These are phyloP conservation scores for Trissolcus basalis DNA, from an alignment of 1,140 invertebrate genomes.

Conservation along the genomic window DNA sequence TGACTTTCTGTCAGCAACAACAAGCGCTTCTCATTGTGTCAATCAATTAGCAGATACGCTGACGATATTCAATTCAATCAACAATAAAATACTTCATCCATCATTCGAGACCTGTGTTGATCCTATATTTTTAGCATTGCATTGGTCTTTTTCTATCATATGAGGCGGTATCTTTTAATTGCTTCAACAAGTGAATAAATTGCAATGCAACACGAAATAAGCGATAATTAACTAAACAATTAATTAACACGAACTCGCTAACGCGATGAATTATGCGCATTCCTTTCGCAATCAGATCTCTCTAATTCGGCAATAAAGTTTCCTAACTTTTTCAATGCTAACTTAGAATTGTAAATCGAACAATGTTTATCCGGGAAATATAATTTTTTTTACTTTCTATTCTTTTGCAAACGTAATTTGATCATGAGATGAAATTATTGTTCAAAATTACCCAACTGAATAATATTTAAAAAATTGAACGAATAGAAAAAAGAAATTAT, in stretches of 20 bases:
- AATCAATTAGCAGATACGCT: too few species aligned
- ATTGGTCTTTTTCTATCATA: not conserved
- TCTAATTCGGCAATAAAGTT: constrained; percentile 10
- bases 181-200: not conserved
- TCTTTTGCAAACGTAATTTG: constrained; percentile 7
- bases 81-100: too few species aligned
- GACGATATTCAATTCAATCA: too few species aligned
- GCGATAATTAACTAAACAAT: not conserved
- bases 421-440: too few species aligned
- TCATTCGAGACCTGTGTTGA: too few species aligned
- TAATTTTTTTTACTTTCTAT: constrained; percentile 6
- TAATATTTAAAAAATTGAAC: too few species aligned
- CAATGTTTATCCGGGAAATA: constrained; percentile 4
- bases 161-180: not conserved
- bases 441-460: too few species aligned
- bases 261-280: constrained; percentile 2
- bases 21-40: too few species aligned
- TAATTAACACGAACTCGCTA: not conserved
- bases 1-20: too few species aligned
- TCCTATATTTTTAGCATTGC: too few species aligned
- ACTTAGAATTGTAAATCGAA: constrained; percentile 3
- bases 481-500: too few species aligned
- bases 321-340: constrained; percentile 7
- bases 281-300: constrained; percentile 13
- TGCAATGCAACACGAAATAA: not conserved